Evolutionary conservation across 1,140 invertebrate species (phyloP).

Genomic region (Drosophila melanogaster): DNA sequence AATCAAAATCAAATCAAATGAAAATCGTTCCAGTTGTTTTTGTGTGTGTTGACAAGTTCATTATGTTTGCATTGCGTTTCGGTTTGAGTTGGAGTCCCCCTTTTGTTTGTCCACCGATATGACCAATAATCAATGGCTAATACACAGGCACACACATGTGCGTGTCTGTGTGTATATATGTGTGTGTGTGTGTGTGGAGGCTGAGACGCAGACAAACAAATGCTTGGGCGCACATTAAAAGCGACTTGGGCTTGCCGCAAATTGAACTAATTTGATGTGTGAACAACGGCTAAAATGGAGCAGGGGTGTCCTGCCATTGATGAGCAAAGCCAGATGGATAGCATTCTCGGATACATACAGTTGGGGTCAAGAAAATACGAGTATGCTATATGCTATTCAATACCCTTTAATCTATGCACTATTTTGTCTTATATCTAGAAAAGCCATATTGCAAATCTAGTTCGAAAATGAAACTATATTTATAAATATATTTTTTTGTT

Average conservation of each 20-base stretch:
- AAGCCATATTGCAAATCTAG: too few relatives aligned
- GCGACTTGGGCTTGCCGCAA: slow-evolving; percentile 63
- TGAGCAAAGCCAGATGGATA: slow-evolving; percentile 32
- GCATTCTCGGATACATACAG: neutral
- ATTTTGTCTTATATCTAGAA: too few relatives aligned
- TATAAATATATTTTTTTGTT: too few relatives aligned
- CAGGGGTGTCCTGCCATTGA: slow-evolving; percentile 16
- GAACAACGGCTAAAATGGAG: slow-evolving; percentile 53
- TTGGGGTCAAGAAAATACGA: neutral
- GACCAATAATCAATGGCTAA: slow-evolving; percentile 57
- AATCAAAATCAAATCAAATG: slow-evolving; percentile 83
- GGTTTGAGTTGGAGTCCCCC: slow-evolving; percentile 14
- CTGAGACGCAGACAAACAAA: slow-evolving; percentile 18
- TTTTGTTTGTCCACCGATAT: slow-evolving; percentile 66
- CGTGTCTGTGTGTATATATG: neutral
- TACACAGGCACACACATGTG: slow-evolving; percentile 7
- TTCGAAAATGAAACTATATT: too few relatives aligned
- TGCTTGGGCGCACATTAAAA: slow-evolving; percentile 64
- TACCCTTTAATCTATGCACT: too few relatives aligned
- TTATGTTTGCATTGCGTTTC: slow-evolving; percentile 79
- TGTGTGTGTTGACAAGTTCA: slow-evolving; percentile 71
- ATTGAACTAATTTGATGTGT: slow-evolving; percentile 80
- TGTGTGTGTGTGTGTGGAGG: neutral
- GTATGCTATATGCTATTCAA: neutral
- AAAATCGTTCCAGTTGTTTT: slow-evolving; percentile 70